A percentile compares a stretch with the other conserved stretches of the same genome.
phyloP scores from a whole-genome alignment of 2,113 vertebrate genomes.

The Thamnophis sirtalis region DNA sequence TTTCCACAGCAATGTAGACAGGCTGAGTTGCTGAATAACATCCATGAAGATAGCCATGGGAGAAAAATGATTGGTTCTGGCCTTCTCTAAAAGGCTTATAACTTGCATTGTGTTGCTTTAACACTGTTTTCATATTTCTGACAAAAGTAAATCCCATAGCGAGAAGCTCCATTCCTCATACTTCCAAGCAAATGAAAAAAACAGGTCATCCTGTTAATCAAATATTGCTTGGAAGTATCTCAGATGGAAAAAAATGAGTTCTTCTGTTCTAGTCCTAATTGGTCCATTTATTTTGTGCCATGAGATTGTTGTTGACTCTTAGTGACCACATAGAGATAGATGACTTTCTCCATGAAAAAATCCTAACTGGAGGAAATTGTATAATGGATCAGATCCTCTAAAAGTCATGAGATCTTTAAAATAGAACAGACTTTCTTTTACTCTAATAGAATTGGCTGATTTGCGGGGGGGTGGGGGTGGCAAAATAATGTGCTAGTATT shows the following conservation, averaged over 20 bases:
- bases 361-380: not conserved
- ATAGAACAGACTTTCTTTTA: not conserved
- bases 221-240: not conserved
- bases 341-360: not conserved
- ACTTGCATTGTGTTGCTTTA: not conserved
- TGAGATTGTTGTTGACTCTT: not conserved
- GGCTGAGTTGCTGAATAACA: not conserved
- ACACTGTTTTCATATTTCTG: not conserved
- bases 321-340: not conserved
- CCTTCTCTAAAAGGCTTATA: not conserved
- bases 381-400: not conserved
- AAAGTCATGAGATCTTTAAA: not conserved
- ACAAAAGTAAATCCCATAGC: not conserved
- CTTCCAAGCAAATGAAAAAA: not conserved
- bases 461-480: no score
- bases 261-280: not conserved
- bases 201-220: not conserved
- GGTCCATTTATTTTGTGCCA: not conserved
- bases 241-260: not conserved
- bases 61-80: not conserved
- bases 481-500: not conserved
- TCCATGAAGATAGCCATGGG: not conserved
- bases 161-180: not conserved
- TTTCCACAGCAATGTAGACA: not conserved
- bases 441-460: not conserved